Base-by-base conservation (phyloP, 2,888 invertebrate species). In the Rhabditoides inermis region DNA sequence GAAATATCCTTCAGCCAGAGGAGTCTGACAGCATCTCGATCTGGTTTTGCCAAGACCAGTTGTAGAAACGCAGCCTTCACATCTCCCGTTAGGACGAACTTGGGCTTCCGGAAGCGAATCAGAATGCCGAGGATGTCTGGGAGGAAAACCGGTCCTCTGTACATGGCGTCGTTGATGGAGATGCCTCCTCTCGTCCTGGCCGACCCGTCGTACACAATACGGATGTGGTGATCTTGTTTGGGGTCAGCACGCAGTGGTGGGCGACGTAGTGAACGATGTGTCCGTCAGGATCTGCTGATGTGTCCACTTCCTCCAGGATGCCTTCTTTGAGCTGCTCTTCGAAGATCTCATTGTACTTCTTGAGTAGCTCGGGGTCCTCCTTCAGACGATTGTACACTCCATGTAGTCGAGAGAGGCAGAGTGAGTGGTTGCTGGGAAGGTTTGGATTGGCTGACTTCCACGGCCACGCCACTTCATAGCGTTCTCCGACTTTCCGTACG, bases 11-110 rank as follows among this genome's bases (percentile, higher is more conserved):
- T 52, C 18, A 53, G 44, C 58, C 58, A 58, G 27, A 58, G 12
- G 27, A 58, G 42, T 1, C 57, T 37, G 10, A 41, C 20, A 1
- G 48, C 27, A 26, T 62, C 52, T 20, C 61, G 42, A 40, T 58
- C 54, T 25, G 28, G 28, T 26, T 37, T 27, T 2, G 30, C 25
- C 18, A 61, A 22, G 5, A 3, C 47, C 2, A 61, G 40, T 49
- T 61, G 60, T 6, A 48, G 45, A 41, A 60, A 60, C 2, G 60
- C 60, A 44, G 53, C 60, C 53, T 45, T 37, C 23, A 59, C 46
- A 28, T 59, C 59, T 6, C 49, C 45, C 7, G 51, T 12, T 2
- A 59, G n/a, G 0, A 45, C 51, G 7, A 45, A 30, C n/a, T 15
- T 7, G 18, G 35, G 2, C 2, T 28, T 25, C 5, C 61, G 40